Base-by-base conservation (phyloP, 53 echinoderm and acorn worm species). In the Temnopleurus reevesii region DNA sequence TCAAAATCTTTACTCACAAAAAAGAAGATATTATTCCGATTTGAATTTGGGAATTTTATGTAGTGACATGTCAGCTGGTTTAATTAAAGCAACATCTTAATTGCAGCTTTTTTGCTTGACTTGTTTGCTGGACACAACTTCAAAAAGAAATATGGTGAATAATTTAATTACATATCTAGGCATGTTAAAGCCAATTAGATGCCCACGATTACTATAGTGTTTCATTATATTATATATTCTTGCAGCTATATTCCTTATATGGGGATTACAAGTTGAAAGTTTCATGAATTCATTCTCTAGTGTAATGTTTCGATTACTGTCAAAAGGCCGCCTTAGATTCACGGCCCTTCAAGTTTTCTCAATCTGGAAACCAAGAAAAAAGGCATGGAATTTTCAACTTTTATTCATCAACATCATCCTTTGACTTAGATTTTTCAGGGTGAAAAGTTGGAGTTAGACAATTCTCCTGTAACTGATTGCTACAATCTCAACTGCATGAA, bases 301-400 rank as follows among this genome's bases (percentile, higher is more conserved):
- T 8, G 19, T 33, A 34, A 36, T 71, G 71, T n/a, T n/a, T 34
- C 36, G n/a, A 71, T 23, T 41, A 71, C 71, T 21, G 71, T 79
- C 79, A 79, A 79, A 79, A 79, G 41, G 45, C 77, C 23, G 3
- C 7, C 41, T 41, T 19, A 8, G 21, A n/a, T 41, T 17, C 13
- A 49, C 8, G 46, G 79, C 79, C 23, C 79, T 28, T 79, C 79
- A 79, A 79, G 79, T 49, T 79, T 26, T 38, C 41, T 79, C 49
- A 24, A 47, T 0, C 51, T 38, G 26, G 49, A 18, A 49, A 27
- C 13, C 5, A 12, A 29, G 79, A 79, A 43, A 77, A 65, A 47
- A 1, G 2, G 45, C 27, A 46, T 79, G 79, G 46, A 79, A 79
- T 79, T 79, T 79, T 49, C 71, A 71, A 71, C 71, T 43, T n/a